Evolutionary conservation across 2,797 vertebrate species (phyloP).

Genomic region (Alectoris magna): DNA sequence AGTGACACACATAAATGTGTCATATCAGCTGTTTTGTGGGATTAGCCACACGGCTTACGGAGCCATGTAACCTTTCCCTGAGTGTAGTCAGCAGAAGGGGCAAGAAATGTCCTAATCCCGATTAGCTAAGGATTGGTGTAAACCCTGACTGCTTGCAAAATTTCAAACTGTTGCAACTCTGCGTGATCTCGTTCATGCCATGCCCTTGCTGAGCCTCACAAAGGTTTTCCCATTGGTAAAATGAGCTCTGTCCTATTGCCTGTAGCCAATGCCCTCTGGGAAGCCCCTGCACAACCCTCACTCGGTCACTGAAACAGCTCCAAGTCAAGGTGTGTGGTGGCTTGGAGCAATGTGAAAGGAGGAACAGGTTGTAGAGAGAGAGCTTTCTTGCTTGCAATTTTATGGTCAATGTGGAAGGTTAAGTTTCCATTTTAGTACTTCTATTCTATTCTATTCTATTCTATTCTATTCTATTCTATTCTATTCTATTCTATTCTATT

Average conservation of each 20-base stretch:
- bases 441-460: background rate
- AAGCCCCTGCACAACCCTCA: too few species aligned
- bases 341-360: background rate
- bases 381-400: background rate
- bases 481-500: background rate
- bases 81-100: background rate
- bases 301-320: background rate
- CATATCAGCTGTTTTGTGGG: background rate
- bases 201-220: background rate
- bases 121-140: background rate
- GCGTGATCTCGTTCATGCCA: background rate
- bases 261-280: too few species aligned
- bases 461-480: background rate
- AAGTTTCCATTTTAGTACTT: background rate
- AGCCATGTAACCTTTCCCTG: background rate
- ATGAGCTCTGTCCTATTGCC: too few species aligned
- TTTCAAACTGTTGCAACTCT: background rate
- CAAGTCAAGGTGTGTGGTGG: background rate
- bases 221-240: background rate
- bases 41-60: background rate
- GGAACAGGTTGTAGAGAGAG: background rate
- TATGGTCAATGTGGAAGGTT: background rate
- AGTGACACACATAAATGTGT: background rate
- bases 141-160: slow-evolving; percentile 3
- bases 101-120: background rate